These are phyloP conservation scores for Amphiura filiformis DNA, from an alignment of 35 echinoderm and acorn worm genomes.

Conservation along the genomic window DNA sequence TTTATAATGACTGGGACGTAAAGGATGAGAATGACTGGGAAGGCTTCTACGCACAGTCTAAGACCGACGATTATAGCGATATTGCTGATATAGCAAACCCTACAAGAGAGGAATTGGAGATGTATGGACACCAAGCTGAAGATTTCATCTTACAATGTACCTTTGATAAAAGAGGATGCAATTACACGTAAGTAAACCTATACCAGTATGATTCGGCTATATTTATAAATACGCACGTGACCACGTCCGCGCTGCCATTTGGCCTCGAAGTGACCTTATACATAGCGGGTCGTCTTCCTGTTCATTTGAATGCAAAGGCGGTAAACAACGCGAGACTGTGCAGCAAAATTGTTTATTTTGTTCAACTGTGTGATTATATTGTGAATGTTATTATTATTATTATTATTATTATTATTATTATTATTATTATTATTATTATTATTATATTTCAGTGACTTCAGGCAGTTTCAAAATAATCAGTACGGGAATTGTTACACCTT, in stretches of 20 bases:
- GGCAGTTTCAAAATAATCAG: constrained; percentile 69
- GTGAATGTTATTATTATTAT: too few species aligned
- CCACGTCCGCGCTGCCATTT: too few species aligned
- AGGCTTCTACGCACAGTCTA: constrained; percentile 44
- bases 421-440: too few species aligned
- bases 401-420: too few species aligned
- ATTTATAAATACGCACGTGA: too few species aligned
- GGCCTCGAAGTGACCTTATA: too few species aligned
- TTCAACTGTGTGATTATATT: too few species aligned
- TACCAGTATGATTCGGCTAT: too few species aligned
- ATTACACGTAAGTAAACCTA: constrained; percentile 68
- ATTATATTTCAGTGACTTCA: constrained; percentile 88
- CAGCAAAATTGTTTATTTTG: too few species aligned
- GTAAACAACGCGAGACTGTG: too few species aligned
- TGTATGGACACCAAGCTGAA: constrained; percentile 44
- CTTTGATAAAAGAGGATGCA: constrained; percentile 56
- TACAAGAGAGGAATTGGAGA: constrained; percentile 43
- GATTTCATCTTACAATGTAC: constrained; percentile 70
- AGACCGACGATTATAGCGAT: constrained; percentile 52
- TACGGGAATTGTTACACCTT: constrained; percentile 98
- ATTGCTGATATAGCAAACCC: constrained; percentile 39
- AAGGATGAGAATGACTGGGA: constrained; percentile 43
- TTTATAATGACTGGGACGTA: constrained; percentile 28
- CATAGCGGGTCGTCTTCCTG: too few species aligned
- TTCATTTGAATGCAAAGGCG: too few species aligned